phyloP scores from a whole-genome alignment of 1,140 invertebrate genomes.

The Trichoplusia ni region DNA sequence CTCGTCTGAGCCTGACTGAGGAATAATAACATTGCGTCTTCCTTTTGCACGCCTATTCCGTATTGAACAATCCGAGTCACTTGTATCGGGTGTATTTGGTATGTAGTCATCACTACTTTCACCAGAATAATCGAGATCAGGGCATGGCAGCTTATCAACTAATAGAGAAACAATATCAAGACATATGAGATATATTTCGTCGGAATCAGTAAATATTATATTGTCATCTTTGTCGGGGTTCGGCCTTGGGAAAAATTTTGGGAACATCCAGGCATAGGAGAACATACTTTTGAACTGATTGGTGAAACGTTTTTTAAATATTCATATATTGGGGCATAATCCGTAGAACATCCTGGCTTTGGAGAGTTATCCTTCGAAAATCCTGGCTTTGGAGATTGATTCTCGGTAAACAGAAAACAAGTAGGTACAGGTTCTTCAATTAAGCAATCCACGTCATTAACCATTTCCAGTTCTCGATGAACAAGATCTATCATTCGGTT shows the following conservation, averaged over 20 bases:
- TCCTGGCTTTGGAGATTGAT: too few relatives aligned
- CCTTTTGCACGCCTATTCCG: background rate
- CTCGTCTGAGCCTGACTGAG: background rate
- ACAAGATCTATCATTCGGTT: too few relatives aligned
- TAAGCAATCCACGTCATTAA: too few relatives aligned
- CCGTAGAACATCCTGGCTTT: background rate
- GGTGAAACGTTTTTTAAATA: background rate
- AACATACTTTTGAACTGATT: background rate
- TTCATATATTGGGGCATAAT: background rate
- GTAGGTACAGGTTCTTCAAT: too few relatives aligned
- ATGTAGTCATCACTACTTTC: background rate
- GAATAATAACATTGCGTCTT: background rate
- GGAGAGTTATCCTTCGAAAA: background rate
- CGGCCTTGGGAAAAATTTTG: background rate
- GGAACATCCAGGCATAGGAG: background rate
- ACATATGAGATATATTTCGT: constrained; percentile 2
- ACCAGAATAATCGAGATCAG: background rate
- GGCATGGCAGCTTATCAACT: constrained; percentile 1
- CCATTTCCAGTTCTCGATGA: too few relatives aligned
- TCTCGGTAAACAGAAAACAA: too few relatives aligned
- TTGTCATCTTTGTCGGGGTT: background rate
- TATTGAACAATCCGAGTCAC: background rate
- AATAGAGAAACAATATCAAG: constrained; percentile 2
- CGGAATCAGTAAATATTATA: background rate
- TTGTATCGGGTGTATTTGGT: background rate